Evolutionary conservation across 2,888 invertebrate species (phyloP).

Genomic region (Venusia cambrica): DNA sequence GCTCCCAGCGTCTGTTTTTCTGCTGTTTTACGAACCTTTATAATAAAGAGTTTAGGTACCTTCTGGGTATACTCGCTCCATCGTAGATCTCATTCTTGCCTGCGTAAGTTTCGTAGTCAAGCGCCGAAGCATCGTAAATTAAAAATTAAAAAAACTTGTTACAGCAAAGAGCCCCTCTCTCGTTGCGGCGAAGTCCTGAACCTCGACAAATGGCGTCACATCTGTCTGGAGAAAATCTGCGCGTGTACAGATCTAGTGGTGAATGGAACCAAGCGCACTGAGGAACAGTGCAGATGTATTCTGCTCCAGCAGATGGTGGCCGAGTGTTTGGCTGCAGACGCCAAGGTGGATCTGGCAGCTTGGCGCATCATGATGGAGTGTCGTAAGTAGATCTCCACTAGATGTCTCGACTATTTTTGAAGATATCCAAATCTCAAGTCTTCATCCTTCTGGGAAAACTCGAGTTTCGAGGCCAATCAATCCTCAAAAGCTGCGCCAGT

Average conservation of each 20-base stretch:
- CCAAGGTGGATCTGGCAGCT: constrained; percentile 82
- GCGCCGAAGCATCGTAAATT: no score
- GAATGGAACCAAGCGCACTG: constrained; percentile 54
- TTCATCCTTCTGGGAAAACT: no score
- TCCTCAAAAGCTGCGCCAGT: no score
- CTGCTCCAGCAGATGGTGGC: constrained; percentile 86
- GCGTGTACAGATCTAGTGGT: constrained; percentile 83
- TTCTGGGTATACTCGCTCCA: no score
- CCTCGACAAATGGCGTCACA: constrained; percentile 85
- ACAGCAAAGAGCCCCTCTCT: constrained; percentile 83
- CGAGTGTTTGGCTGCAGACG: constrained; percentile 85
- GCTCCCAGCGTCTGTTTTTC: no score
- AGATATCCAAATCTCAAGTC: no score
- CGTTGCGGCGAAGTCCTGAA: constrained; percentile 84
- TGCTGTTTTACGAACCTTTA: constrained; percentile 10
- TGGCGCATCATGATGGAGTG: constrained; percentile 88
- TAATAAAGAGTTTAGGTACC: no score
- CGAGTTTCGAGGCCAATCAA: no score
- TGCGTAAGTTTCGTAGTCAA: no score
- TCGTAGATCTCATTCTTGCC: no score
- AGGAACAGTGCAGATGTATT: constrained; percentile 84
- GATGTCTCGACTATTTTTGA: no score
- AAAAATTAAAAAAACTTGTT: background rate
- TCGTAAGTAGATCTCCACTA: no score
- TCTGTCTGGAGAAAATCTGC: constrained; percentile 89